Evolutionary conservation across 1,140 invertebrate genomes (phyloP).

Genomic region (Lepidurus apus): DNA sequence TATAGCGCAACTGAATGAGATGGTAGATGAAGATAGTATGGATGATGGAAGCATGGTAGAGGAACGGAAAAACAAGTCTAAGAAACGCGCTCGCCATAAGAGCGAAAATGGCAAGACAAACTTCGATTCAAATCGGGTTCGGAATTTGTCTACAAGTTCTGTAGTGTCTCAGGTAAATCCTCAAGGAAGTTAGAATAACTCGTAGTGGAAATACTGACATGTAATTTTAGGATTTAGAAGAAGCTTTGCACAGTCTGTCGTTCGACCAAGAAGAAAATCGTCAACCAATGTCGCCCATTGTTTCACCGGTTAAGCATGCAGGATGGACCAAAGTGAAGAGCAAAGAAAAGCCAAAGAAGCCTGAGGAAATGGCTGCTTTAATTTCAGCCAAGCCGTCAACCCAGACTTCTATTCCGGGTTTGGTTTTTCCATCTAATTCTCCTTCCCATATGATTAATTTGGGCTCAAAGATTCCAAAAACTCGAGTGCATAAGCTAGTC

Average conservation of each 20-base stretch:
- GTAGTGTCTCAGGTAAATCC: background rate
- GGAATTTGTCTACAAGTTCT: conserved; percentile 27
- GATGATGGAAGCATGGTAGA: conserved; percentile 40
- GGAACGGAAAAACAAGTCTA: conserved; percentile 38
- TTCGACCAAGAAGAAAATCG: background rate
- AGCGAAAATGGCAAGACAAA: conserved; percentile 14
- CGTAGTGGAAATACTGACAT: background rate
- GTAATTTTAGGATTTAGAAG: background rate
- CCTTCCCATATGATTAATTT: background rate
- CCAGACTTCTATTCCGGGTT: background rate
- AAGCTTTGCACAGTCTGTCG: background rate
- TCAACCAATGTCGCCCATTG: background rate
- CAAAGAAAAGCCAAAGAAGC: conserved; percentile 1
- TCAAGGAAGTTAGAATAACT: background rate
- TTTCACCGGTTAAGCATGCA: background rate
- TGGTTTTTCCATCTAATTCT: background rate
- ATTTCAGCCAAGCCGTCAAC: background rate
- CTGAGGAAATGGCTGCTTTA: background rate
- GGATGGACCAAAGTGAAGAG: background rate
- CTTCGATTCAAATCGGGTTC: background rate
- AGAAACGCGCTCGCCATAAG: conserved; percentile 1
- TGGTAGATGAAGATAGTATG: conserved; percentile 48
- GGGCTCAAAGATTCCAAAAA: background rate
- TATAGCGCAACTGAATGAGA: conserved; percentile 51
- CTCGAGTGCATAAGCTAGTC: background rate